Conservation (phyloP, 2,113 vertebrate genomes). For the Chloropsis hardwickii region DNA sequence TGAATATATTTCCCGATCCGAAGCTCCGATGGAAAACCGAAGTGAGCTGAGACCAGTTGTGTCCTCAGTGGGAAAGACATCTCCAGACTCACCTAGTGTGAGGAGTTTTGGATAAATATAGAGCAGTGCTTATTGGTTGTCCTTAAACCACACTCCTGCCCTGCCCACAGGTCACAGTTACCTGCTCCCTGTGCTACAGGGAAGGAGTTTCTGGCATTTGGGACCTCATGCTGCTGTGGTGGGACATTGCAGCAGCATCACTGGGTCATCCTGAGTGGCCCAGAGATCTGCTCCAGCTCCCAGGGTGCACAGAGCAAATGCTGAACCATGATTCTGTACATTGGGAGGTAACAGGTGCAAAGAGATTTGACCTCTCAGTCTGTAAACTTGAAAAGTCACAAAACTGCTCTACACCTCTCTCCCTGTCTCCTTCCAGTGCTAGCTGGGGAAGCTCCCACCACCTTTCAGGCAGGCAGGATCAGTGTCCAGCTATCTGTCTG, state of each 20-base stretch:
- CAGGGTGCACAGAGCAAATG: not conserved
- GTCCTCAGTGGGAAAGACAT: not conserved
- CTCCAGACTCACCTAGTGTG: not conserved
- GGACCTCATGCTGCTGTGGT: not conserved
- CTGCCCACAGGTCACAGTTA: not conserved
- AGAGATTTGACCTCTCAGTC: not conserved
- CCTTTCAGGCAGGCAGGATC: not conserved
- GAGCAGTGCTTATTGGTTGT: not conserved
- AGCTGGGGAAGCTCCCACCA: accelerated
- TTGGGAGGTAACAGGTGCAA: not conserved
- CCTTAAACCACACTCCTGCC: not conserved
- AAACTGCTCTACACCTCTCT: not conserved
- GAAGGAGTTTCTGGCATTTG: not conserved
- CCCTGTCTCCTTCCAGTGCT: not conserved
- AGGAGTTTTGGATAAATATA: not conserved
- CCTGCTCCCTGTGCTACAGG: not conserved
- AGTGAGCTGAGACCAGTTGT: accelerated
- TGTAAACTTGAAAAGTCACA: not conserved
- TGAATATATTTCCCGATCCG: not conserved
- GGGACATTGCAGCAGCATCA: not conserved
- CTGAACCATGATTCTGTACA: not conserved
- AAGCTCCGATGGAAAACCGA: not conserved
- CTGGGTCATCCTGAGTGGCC: not conserved
- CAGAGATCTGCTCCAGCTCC: not conserved
- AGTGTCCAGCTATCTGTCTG: not conserved